phyloP scores from a whole-genome alignment of 2,797 vertebrate genomes.

The Potorous gilbertii region DNA sequence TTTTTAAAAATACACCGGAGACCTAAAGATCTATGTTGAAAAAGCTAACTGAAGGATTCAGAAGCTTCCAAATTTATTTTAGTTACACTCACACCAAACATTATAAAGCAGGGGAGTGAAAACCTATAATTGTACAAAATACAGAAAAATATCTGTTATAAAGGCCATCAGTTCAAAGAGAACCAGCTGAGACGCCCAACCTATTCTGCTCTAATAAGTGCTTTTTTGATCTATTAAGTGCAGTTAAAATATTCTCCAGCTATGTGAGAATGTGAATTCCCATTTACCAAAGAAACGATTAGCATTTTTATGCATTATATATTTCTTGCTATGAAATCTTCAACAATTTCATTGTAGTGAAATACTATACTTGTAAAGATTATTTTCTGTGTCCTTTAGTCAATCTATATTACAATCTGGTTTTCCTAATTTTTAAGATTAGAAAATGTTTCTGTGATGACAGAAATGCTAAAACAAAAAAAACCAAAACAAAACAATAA shows the following conservation, averaged over 20 bases:
- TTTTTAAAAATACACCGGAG: background rate
- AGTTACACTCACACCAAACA: background rate
- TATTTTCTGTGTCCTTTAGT: background rate
- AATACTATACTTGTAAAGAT: background rate
- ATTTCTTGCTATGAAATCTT: background rate
- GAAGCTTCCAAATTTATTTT: background rate
- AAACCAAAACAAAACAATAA: background rate
- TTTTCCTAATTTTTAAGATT: background rate
- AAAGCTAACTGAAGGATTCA: background rate
- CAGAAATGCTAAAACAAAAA: background rate
- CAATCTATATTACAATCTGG: background rate
- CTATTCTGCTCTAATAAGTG: background rate
- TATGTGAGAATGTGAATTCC: background rate
- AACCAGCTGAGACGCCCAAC: background rate
- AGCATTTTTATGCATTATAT: background rate
- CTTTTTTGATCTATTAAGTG: background rate
- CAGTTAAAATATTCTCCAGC: background rate
- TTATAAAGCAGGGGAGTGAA: background rate
- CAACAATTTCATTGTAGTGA: background rate
- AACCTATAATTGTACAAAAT: background rate
- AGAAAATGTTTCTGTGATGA: background rate
- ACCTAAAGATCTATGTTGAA: background rate
- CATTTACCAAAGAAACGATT: background rate
- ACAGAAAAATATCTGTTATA: background rate
- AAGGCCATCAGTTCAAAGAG: background rate